Percentiles rank a stretch among this genome's conserved stretches.
Conservation (phyloP, 2,888 invertebrate genomes). For the Lacanobia oleracea region DNA sequence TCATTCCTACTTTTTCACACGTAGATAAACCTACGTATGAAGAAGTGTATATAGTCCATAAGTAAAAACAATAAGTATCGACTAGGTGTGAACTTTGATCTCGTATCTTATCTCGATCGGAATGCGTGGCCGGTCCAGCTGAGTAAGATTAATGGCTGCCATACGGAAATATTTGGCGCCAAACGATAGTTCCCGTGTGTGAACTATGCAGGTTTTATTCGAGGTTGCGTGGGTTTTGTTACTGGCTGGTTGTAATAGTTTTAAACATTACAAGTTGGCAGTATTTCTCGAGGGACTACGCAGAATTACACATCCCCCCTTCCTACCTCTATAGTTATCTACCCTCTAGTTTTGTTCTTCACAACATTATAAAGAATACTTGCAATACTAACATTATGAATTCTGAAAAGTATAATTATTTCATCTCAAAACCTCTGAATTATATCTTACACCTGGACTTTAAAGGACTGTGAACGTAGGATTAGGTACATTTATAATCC, state of each 20-base stretch:
- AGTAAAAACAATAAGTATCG: conserved; percentile 69
- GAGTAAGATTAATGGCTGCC: conserved; percentile 65
- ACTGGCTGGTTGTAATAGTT: background rate
- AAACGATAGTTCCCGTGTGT: conserved; percentile 37
- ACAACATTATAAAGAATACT: no score
- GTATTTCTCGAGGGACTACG: no score
- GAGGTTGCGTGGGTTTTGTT: background rate
- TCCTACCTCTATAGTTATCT: no score
- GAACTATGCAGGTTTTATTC: conserved; percentile 2
- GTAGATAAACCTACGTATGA: conserved; percentile 1
- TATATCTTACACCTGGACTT: no score
- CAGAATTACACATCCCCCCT: no score
- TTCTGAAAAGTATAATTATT: no score
- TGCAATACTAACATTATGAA: no score
- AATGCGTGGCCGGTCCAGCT: conserved; percentile 33
- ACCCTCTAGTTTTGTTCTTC: no score
- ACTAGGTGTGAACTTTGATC: conserved; percentile 69
- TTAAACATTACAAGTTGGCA: background rate
- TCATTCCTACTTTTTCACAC: conserved; percentile 24
- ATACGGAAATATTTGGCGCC: conserved; percentile 64
- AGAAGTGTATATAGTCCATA: no score
- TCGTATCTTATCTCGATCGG: conserved; percentile 68
- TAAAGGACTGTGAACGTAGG: no score
- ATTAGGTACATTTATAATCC: no score
- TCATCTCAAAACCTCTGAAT: no score